Percentiles rank a stretch among this genome's conserved stretches.
Conservation (phyloP, 2,888 invertebrate species). For the Kryphioiulus occultus region DNA sequence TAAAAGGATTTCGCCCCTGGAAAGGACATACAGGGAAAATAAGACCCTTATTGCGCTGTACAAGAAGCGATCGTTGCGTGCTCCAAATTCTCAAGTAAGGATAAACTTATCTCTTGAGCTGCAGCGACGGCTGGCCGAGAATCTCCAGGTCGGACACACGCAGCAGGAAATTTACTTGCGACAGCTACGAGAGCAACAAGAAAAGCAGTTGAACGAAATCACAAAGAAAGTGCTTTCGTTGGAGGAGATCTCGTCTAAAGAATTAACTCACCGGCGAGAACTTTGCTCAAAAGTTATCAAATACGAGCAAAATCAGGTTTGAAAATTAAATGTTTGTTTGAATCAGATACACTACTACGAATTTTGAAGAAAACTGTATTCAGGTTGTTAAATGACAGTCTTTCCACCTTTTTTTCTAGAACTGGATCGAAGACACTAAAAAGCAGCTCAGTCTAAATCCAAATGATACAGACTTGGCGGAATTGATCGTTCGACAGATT, state of each 20-base stretch:
- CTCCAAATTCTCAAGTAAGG: conserved; percentile 33
- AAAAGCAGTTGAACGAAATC: conserved; percentile 50
- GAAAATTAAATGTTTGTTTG: not conserved
- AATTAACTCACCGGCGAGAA: not conserved
- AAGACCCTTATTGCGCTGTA: conserved; percentile 49
- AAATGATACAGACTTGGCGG: conserved; percentile 44
- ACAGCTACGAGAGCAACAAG: conserved; percentile 45
- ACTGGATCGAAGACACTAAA: conserved; percentile 49
- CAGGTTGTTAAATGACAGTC: no score
- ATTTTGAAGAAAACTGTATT: no score
- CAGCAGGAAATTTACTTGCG: conserved; percentile 47
- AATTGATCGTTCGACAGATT: conserved; percentile 46
- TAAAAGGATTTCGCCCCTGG: conserved; percentile 50
- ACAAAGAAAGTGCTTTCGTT: conserved; percentile 42
- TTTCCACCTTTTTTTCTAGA: conserved; percentile 17
- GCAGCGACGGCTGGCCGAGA: conserved; percentile 53
- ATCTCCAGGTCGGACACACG: conserved; percentile 50
- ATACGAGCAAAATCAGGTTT: conserved; percentile 50
- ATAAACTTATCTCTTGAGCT: conserved; percentile 51
- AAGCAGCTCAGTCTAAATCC: conserved; percentile 47
- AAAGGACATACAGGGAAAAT: conserved; percentile 53
- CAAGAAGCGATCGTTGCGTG: conserved; percentile 48
- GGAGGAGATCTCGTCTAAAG: conserved; percentile 30
- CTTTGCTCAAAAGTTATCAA: conserved; percentile 46
- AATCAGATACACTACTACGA: not conserved